These are phyloP conservation scores for Telmatochromis brachygnathus DNA, from an alignment of 2,113 vertebrate genomes.

Conservation along the genomic window DNA sequence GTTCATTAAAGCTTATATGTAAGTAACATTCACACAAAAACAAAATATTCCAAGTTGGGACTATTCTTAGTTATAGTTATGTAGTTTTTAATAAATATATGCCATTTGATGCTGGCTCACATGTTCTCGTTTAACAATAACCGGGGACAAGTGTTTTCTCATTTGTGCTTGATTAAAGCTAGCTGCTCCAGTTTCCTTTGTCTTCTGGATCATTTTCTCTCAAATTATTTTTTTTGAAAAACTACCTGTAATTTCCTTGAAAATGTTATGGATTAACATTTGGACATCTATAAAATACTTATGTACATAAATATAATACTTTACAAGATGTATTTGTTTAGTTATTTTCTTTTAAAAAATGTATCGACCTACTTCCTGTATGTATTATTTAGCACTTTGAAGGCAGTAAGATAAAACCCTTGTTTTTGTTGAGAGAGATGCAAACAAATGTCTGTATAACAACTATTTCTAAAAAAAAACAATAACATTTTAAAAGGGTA, in stretches of 20 bases:
- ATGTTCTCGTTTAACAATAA: neutral
- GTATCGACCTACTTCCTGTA: neutral
- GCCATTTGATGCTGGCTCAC: neutral
- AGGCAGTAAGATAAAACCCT: neutral
- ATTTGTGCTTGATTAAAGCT: neutral
- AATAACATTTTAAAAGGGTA: neutral
- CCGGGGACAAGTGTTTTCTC: fast-evolving
- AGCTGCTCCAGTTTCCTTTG: neutral
- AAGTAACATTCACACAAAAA: neutral
- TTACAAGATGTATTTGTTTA: neutral
- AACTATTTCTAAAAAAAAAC: neutral
- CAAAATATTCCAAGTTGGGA: neutral
- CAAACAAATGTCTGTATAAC: neutral
- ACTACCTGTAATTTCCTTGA: fast-evolving
- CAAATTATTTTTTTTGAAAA: neutral
- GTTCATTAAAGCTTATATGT: neutral
- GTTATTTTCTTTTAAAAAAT: neutral
- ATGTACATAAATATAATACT: neutral
- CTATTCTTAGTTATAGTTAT: neutral
- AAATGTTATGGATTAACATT: fast-evolving
- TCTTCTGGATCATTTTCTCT: neutral
- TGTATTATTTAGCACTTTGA: neutral
- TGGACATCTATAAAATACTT: neutral
- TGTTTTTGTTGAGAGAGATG: neutral
- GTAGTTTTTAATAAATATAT: neutral